phyloP scores from a whole-genome alignment of 2,888 invertebrate genomes.

The Monopis laevigella region DNA sequence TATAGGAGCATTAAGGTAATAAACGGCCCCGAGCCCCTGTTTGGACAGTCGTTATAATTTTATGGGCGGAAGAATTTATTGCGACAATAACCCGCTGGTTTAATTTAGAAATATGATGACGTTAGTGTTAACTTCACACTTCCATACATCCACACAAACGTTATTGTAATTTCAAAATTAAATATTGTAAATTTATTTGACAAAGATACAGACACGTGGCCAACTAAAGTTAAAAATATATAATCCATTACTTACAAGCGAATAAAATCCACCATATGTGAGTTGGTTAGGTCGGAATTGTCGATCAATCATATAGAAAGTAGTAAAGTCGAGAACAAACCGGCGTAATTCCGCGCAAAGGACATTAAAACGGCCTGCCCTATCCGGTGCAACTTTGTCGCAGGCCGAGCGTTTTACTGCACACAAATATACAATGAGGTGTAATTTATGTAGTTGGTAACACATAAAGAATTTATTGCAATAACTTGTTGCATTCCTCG shows the following conservation, averaged over 20 bases:
- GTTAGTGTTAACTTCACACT: constrained; percentile 54
- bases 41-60: constrained; percentile 60
- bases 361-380: constrained; percentile 66
- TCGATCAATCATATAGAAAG: constrained; percentile 63
- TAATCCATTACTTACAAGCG: too few relatives aligned
- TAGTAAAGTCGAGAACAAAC: constrained; percentile 66
- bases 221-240: too few relatives aligned
- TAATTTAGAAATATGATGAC: constrained; percentile 56
- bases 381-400: constrained; percentile 65
- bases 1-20: constrained; percentile 44
- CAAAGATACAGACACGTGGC: too few relatives aligned
- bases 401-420: constrained; percentile 23
- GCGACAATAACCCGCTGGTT: constrained; percentile 41
- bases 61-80: constrained; percentile 58
- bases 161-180: too few relatives aligned
- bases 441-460: constrained; percentile 10
- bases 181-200: too few relatives aligned
- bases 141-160: too few relatives aligned
- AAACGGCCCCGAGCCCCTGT: constrained; percentile 57
- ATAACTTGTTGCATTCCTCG: constrained; percentile 6
- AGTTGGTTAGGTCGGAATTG: constrained; percentile 49
- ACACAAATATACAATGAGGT: constrained; percentile 10
- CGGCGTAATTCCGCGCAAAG: constrained; percentile 65
- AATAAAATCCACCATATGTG: too few relatives aligned
- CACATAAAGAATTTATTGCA: constrained; percentile 11